Evolutionary conservation across 2,888 invertebrate genomes (phyloP).

Genomic region (Trilocha varians): DNA sequence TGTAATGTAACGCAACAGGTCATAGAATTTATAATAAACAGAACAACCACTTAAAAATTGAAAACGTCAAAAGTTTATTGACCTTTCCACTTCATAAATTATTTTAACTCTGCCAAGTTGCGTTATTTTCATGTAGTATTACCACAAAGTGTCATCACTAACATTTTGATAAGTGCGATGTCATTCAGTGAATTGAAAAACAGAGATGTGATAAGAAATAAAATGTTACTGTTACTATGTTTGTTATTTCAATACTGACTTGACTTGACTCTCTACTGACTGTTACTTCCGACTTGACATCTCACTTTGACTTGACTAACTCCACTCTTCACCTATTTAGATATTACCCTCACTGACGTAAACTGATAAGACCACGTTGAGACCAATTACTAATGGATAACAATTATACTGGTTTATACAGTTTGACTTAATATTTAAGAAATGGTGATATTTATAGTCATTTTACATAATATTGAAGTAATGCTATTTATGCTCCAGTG

Average conservation of each 20-base stretch:
- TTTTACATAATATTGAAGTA: too few relatives aligned
- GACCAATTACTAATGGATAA: too few relatives aligned
- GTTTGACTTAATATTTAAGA: too few relatives aligned
- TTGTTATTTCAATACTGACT: constrained; percentile 28
- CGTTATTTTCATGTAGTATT: constrained; percentile 17
- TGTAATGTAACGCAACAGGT: background rate
- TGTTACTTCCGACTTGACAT: constrained; percentile 40
- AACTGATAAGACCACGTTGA: too few relatives aligned
- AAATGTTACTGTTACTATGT: constrained; percentile 39
- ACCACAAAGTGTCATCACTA: constrained; percentile 25
- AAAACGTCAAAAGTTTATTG: background rate
- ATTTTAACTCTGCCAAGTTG: constrained; percentile 4
- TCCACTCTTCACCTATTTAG: background rate
- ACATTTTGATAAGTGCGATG: constrained; percentile 60
- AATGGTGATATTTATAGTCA: too few relatives aligned
- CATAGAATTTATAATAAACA: background rate
- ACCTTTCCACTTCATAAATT: background rate
- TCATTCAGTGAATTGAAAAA: constrained; percentile 38
- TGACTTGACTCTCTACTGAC: constrained; percentile 15
- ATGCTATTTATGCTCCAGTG: too few relatives aligned
- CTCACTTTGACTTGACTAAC: constrained; percentile 45
- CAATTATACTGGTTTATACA: too few relatives aligned
- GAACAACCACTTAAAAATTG: background rate
- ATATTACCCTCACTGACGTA: background rate
- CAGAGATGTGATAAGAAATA: constrained; percentile 40